Evolutionary conservation across 2,888 invertebrate species (phyloP).

Genomic region (Tineola bisselliella): DNA sequence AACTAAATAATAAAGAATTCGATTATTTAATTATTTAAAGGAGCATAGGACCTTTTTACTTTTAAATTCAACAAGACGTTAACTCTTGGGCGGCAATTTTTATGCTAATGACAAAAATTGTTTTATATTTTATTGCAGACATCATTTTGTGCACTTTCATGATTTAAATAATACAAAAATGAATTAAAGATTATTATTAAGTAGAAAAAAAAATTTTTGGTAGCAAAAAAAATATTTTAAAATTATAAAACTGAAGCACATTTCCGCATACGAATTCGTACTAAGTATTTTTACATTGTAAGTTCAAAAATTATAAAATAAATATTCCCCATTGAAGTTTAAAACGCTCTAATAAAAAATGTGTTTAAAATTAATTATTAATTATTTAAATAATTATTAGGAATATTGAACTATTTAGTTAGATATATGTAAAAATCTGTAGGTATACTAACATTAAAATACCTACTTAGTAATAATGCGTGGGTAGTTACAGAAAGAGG

Average conservation of each 20-base stretch:
- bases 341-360: neutral
- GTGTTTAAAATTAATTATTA: neutral
- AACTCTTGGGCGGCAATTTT: neutral
- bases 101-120: neutral
- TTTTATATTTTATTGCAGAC: neutral
- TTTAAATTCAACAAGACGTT: neutral
- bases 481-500: neutral
- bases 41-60: neutral
- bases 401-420: neutral
- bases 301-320: neutral
- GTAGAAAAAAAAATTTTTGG: neutral
- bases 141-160: neutral
- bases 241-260: neutral
- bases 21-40: neutral
- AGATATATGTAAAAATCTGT: neutral
- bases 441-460: neutral
- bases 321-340: neutral
- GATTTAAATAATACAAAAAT: neutral
- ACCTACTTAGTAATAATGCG: neutral
- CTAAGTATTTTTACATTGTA: neutral
- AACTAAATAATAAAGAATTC: neutral
- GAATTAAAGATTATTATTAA: neutral
- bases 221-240: neutral
- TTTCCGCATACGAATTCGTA: neutral
- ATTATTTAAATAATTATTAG: neutral